Evolutionary conservation across 2,888 invertebrate species (phyloP), one percentile per base, ranked within the genome.

Genomic region (Therioaphis trifolii): DNA sequence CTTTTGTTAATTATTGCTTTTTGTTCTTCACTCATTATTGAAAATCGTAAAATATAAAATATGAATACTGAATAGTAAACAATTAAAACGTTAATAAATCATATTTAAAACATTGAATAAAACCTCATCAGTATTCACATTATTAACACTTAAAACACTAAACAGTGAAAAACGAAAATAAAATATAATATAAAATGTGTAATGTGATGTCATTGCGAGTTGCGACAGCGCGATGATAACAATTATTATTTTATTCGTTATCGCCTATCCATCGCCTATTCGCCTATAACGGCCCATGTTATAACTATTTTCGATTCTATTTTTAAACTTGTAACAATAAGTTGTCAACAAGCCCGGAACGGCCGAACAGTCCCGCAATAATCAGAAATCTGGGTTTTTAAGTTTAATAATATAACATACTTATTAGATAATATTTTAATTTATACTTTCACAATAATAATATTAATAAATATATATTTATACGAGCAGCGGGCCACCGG

Each of bases 391-490:
- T n/a, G 63, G 29, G 18, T 35, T 63, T 29, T 63, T 63, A n/a
- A 29, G 46, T 46, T 46, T 5, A 5, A 46, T 46, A 46, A 46
- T 46, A 46, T 46, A 5, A 46, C 9, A 9, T 63, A 63, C 0
- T 63, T 63, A 29, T 29, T 29, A 15, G 29, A 29, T 66, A 66
- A 66, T 66, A 63, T 63, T 66, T 40, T 66, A 66, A 66, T 66
- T 35, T 66, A 35, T 35, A 66, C 18, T 35, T 66, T 35, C 1
- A n/a, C 35, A 66, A 66, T 66, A 66, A 66, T 18, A 29, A 61
- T 61, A n/a, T n/a, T 66, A 35, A 35, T 35, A 40, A 66, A 66
- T 66, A 66, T n/a, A n/a, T 35, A 5, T 29, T 35, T n/a, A 35
- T 63, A 63, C 63, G 63, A 63, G 29, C 18, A 63, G 63, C 29